These are phyloP conservation scores for Myxocyprinus asiaticus DNA, from an alignment of 2,113 vertebrate genomes.

Conservation along the genomic window DNA sequence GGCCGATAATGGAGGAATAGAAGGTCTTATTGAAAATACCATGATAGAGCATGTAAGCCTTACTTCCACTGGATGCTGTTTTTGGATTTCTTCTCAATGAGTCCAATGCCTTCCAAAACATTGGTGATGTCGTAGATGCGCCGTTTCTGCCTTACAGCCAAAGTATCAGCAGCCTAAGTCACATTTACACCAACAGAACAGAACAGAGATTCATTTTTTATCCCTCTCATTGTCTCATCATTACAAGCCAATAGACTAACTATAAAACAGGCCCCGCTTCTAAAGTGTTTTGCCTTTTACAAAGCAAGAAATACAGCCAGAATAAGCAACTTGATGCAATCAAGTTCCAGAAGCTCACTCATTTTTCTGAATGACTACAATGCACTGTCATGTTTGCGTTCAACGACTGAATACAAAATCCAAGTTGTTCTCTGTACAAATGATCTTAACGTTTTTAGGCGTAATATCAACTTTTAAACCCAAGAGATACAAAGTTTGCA, in stretches of 20 bases:
- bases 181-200: slow-evolving; percentile 10
- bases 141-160: slow-evolving; percentile 95
- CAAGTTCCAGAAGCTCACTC: background rate
- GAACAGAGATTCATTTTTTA: background rate
- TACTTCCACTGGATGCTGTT: slow-evolving; percentile 99
- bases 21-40: too few relatives aligned
- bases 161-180: slow-evolving; percentile 90
- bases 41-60: slow-evolving; percentile 62
- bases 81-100: slow-evolving; percentile 99
- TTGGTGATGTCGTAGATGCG: slow-evolving; percentile 99
- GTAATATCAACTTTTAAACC: background rate
- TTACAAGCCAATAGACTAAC: background rate
- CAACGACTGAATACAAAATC: background rate
- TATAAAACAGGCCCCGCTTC: background rate
- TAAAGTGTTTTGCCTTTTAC: background rate
- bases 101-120: slow-evolving; percentile 94
- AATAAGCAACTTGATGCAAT: slow-evolving; percentile 26
- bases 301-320: background rate
- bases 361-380: background rate
- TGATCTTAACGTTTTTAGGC: background rate
- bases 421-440: background rate
- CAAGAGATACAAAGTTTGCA: background rate
- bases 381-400: background rate
- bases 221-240: background rate
- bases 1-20: too few relatives aligned